phyloP scores from a whole-genome alignment of 2,888 invertebrate genomes.

The Sympetrum striolatum region DNA sequence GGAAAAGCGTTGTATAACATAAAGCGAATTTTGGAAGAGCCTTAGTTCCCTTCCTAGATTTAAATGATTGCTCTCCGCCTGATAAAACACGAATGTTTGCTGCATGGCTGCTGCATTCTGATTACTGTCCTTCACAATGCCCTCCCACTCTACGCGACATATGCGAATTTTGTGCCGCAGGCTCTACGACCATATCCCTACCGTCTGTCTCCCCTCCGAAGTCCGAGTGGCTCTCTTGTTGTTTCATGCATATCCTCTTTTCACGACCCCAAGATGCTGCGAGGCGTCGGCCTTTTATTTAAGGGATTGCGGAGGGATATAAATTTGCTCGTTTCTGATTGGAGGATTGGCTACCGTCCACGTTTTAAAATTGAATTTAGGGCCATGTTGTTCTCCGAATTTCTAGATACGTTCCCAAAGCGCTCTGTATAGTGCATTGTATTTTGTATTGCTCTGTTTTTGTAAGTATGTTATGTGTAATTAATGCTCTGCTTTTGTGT shows the following conservation, averaged over 20 bases:
- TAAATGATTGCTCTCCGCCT: not conserved
- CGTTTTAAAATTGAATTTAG: slow-evolving; percentile 13
- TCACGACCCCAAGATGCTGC: not conserved
- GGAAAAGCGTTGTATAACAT: too few species aligned
- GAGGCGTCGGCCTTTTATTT: not conserved
- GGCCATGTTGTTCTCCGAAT: not conserved
- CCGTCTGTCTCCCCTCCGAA: not conserved
- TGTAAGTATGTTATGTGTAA: too few species aligned
- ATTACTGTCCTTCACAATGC: not conserved
- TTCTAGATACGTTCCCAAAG: too few species aligned
- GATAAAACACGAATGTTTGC: not conserved
- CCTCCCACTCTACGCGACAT: not conserved
- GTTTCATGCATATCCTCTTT: slow-evolving; percentile 25
- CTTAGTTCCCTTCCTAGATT: not conserved
- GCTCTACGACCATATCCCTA: not conserved
- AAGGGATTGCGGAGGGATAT: not conserved
- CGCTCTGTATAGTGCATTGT: too few species aligned
- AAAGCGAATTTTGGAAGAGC: not conserved
- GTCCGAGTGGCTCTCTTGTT: slow-evolving; percentile 11
- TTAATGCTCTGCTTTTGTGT: too few species aligned
- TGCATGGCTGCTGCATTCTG: not conserved
- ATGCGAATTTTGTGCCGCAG: not conserved
- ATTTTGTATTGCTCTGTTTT: too few species aligned
- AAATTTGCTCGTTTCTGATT: not conserved
- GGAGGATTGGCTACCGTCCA: slow-evolving; percentile 29